Evolutionary conservation across 23 tunicate species (phyloP).

Genomic region (Oikopleura dioica): DNA sequence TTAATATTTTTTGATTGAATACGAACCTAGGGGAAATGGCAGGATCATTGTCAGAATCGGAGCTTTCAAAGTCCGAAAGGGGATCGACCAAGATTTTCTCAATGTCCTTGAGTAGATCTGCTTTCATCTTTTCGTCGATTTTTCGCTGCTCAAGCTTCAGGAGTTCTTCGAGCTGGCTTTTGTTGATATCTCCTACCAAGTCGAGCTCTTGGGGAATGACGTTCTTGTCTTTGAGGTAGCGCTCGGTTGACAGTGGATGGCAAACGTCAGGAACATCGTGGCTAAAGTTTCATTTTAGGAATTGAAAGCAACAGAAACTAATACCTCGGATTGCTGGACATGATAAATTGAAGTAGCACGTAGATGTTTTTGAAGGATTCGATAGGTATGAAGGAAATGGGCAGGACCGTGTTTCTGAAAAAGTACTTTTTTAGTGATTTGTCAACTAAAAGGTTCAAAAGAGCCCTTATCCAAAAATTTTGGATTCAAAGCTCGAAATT

Average conservation of each 20-base stretch:
- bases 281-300: not conserved
- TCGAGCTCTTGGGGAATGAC: not conserved
- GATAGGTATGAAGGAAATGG: not conserved
- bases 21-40: not conserved
- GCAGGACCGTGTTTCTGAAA: not conserved
- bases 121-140: not conserved
- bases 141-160: not conserved
- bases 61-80: not conserved
- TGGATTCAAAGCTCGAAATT: too few species aligned
- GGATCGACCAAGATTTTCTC: not conserved
- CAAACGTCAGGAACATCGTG: not conserved
- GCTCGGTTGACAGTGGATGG: not conserved
- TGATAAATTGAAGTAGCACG: not conserved
- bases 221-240: not conserved
- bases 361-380: not conserved
- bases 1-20: too few species aligned
- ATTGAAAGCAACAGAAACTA: too few species aligned
- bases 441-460: too few species aligned
- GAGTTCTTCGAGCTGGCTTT: not conserved
- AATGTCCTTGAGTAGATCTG: too few species aligned
- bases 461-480: too few species aligned
- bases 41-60: not conserved
- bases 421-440: not conserved
- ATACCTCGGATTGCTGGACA: too few species aligned
- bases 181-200: too few species aligned